These are phyloP conservation scores for Ornithoptera priamus DNA, from an alignment of 2,888 invertebrate genomes.

Conservation along the genomic window DNA sequence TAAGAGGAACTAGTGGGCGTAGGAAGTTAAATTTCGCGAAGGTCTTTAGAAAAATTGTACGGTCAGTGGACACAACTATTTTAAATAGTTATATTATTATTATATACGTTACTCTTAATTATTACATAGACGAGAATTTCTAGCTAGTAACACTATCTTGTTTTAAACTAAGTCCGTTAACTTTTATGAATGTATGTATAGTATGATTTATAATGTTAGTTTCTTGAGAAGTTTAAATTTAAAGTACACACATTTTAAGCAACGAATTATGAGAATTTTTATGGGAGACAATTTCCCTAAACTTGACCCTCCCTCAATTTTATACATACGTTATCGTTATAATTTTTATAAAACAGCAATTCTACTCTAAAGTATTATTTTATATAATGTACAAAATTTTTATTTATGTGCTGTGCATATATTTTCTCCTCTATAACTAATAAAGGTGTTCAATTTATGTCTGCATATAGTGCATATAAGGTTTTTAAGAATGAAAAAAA, in stretches of 20 bases:
- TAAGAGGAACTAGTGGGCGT: conserved; percentile 64
- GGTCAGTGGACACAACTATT: conserved; percentile 48
- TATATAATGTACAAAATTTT: too few relatives aligned
- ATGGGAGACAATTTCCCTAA: background rate
- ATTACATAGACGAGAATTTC: background rate
- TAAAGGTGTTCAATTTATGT: too few relatives aligned
- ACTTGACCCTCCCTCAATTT: background rate
- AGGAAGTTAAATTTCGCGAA: conserved; percentile 64
- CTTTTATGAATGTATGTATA: background rate
- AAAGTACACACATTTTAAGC: background rate
- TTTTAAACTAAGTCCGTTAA: background rate
- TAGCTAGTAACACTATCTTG: too few relatives aligned
- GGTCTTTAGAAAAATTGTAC: conserved; percentile 56
- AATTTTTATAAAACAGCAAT: background rate
- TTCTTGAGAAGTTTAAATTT: background rate
- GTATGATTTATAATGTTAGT: background rate
- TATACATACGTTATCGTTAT: background rate
- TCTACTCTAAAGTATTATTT: too few relatives aligned
- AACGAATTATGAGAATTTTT: background rate
- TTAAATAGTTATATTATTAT: too few relatives aligned
- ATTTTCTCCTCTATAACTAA: too few relatives aligned
- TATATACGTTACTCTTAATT: background rate
- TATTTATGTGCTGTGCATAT: too few relatives aligned
- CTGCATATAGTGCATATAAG: too few relatives aligned
- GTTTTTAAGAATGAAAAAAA: too few relatives aligned